A percentile compares a stretch with the other conserved stretches of the same genome.
phyloP scores from a whole-genome alignment of 2,113 vertebrate genomes.

The Hymenochirus boettgeri region DNA sequence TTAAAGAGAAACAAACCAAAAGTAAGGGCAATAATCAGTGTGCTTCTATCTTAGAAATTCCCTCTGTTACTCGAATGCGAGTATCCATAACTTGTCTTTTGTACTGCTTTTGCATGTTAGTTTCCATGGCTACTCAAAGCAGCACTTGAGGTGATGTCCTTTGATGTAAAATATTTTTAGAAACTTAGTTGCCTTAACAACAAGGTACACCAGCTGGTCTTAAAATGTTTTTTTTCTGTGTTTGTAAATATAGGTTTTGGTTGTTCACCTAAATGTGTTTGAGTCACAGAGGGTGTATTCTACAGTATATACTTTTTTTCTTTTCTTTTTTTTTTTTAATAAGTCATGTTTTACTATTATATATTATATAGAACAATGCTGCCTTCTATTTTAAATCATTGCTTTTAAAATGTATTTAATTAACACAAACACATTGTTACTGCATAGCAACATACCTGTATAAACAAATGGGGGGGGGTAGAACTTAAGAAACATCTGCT shows the following conservation, averaged over 20 bases:
- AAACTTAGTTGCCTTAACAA: constrained; percentile 43
- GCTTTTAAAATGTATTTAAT: too few species aligned
- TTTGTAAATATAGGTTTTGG: constrained; percentile 31
- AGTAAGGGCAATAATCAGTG: neutral
- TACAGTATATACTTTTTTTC: too few species aligned
- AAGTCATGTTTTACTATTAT: too few species aligned
- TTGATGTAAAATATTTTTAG: constrained; percentile 44
- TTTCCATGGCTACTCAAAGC: constrained; percentile 41
- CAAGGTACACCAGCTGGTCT: constrained; percentile 35
- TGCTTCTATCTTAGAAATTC: constrained; percentile 3
- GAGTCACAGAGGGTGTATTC: too few species aligned
- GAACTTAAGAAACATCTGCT: too few species aligned
- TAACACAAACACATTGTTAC: too few species aligned
- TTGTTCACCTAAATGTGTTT: constrained; percentile 19
- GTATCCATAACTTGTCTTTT: constrained; percentile 30
- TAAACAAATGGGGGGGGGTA: too few species aligned
- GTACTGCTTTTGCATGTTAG: constrained; percentile 34
- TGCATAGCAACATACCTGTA: too few species aligned
- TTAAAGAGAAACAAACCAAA: constrained; percentile 5
- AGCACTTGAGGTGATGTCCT: constrained; percentile 40
- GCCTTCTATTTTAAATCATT: too few species aligned
- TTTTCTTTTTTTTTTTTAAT: too few species aligned
- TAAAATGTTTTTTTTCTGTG: constrained; percentile 24
- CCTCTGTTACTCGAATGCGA: constrained; percentile 20
- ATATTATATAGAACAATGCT: too few species aligned